phyloP scores from a whole-genome alignment of 2,888 invertebrate species.

The Eulithis prunata region DNA sequence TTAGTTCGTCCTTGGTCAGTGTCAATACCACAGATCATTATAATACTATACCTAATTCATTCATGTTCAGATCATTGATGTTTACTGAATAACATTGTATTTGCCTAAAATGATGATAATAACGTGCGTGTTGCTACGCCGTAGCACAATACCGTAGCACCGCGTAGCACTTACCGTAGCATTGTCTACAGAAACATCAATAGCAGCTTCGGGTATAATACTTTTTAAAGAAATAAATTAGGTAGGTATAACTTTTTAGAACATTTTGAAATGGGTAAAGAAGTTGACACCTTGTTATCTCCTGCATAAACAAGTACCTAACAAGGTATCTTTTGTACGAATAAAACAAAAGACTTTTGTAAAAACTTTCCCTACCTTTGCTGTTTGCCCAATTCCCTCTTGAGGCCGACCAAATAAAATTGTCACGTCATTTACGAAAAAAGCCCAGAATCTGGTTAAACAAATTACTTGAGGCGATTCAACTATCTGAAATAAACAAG shows the following conservation, averaged over 20 bases:
- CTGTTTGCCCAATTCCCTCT: slow-evolving; percentile 20
- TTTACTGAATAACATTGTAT: too few species aligned
- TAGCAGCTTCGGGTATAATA: neutral
- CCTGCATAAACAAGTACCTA: slow-evolving; percentile 9
- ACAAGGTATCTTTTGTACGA: slow-evolving; percentile 21
- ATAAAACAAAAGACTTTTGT: slow-evolving; percentile 31
- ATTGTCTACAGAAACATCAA: neutral
- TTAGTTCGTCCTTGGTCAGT: too few species aligned
- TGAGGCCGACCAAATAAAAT: slow-evolving; percentile 33
- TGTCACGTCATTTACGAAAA: slow-evolving; percentile 35
- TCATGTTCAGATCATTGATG: too few species aligned
- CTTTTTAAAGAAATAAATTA: neutral
- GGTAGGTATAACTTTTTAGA: neutral
- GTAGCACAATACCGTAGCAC: slow-evolving; percentile 2
- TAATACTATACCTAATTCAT: too few species aligned
- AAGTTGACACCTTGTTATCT: slow-evolving; percentile 29
- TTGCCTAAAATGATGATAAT: neutral
- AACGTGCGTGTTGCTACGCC: neutral
- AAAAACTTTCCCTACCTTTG: slow-evolving; percentile 21
- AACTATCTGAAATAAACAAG: slow-evolving; percentile 56
- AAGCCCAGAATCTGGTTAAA: slow-evolving; percentile 46
- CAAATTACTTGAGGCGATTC: slow-evolving; percentile 49
- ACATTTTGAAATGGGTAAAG: slow-evolving; percentile 8
- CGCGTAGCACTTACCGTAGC: neutral
- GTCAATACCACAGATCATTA: too few species aligned